Evolutionary conservation across 2,113 vertebrate species (phyloP), one percentile per base, ranked within the genome.

Genomic region (Tonatia bakeri): DNA sequence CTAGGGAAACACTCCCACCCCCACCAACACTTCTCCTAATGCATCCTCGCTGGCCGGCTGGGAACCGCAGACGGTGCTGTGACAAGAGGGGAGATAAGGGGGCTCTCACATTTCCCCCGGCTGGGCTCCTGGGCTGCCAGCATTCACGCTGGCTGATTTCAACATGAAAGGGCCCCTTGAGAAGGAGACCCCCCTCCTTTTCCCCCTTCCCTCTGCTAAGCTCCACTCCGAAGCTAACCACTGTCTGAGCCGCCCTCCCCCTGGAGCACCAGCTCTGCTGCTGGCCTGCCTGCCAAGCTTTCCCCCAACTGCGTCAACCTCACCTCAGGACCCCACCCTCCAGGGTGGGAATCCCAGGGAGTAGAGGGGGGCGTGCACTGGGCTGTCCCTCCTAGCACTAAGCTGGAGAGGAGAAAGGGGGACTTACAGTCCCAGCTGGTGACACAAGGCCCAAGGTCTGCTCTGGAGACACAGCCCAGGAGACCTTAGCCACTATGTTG

Each of bases 131-230:
- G 95, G 93, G 94, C 96, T 9, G 81, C 88, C 96, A 92, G 96
- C 95, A 97, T 95, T 96, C 85, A 96, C 2, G 69, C 95, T 96
- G 91, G 82, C 89, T 97, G 97, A 97, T 97, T 98, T 96, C 95
- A 96, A 98, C 97, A 96, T 98, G 95, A 97, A 97, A 97, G 94
- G 93, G 93, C 89, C 95, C 94, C 97, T 98, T 97, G 95, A 97
- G 92, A 97, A 97, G 86, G 95, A 86, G 33, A 94, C 59, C 76
- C 59, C 82, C 85, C 90, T 65, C 40, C 80, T 33, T 61, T 94
- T 77, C 73, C 40, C 89, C 93, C 70, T 97, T 76, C 80, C 65
- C 80, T 61, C 69, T 79, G 50, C 79, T 97, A 97, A 98, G 97
- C 97, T 91, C 93, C 87, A 2, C 33, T 97, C 98, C 64, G 59